Percentiles rank a stretch among this genome's conserved stretches.
phyloP scores from a whole-genome alignment of 2,797 vertebrate species.

The Coccyzus lansbergi region DNA sequence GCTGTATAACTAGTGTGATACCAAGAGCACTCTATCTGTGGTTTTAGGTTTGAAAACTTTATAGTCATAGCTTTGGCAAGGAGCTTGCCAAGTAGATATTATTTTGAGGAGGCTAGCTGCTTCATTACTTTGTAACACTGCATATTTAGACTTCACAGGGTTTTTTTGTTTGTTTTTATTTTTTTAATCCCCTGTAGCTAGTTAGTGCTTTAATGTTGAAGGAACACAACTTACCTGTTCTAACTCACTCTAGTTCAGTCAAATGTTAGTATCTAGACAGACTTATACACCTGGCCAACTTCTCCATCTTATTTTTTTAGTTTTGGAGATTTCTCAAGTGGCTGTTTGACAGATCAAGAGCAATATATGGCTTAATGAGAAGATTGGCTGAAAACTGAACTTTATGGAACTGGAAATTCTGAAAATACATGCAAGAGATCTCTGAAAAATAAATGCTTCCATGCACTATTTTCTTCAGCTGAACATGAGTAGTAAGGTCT shows the following conservation, averaged over 20 bases:
- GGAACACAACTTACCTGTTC: background rate
- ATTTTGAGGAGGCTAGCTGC: constrained; percentile 2
- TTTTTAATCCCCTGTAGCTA: background rate
- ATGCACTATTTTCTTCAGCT: background rate
- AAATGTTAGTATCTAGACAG: background rate
- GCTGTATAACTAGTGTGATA: background rate
- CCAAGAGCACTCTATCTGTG: background rate
- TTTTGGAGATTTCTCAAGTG: background rate
- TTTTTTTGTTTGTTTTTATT: too few relatives aligned
- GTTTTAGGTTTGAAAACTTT: constrained; percentile 9
- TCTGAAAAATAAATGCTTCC: background rate
- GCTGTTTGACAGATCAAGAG: background rate
- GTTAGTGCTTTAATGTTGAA: background rate
- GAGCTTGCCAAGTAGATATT: background rate
- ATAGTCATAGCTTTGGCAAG: constrained; percentile 1
- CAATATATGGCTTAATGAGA: background rate
- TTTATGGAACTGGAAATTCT: background rate
- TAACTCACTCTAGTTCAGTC: background rate
- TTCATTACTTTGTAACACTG: constrained; percentile 32
- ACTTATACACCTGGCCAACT: background rate
- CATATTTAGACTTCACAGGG: background rate
- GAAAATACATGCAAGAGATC: background rate
- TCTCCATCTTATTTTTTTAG: background rate
- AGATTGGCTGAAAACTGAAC: background rate
- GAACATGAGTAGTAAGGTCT: background rate